phyloP scores from a whole-genome alignment of 64 coral and sea anemone genomes.

The Pocillopora verrucosa region DNA sequence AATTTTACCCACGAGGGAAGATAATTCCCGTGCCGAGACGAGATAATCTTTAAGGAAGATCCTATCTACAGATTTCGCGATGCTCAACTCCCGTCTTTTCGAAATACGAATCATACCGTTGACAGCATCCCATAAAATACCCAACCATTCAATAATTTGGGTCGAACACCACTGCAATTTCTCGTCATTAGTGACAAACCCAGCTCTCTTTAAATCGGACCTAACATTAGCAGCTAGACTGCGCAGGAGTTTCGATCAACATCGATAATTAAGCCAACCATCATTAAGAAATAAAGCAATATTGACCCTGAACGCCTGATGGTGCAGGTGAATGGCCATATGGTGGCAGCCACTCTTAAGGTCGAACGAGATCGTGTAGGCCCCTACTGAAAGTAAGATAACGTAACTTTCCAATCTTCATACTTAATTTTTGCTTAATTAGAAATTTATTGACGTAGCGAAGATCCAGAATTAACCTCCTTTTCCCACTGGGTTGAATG shows the following conservation, averaged over 20 bases:
- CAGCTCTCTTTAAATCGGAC: conserved; percentile 9
- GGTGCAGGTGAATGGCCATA: conserved; percentile 25
- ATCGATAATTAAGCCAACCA: conserved; percentile 25
- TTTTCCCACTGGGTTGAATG: too few relatives aligned
- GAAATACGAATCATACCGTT: conserved; percentile 12
- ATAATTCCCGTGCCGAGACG: neutral
- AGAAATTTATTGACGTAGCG: too few relatives aligned
- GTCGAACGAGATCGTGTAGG: too few relatives aligned
- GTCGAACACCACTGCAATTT: neutral
- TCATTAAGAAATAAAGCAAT: conserved; percentile 54
- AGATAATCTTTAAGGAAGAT: neutral
- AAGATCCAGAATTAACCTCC: too few relatives aligned
- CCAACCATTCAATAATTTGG: conserved; percentile 45
- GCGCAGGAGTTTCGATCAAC: neutral
- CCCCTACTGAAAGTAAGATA: too few relatives aligned
- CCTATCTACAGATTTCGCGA: too few relatives aligned
- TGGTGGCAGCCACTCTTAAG: conserved; percentile 65
- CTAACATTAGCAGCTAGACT: conserved; percentile 12
- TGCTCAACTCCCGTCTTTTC: conserved; percentile 8
- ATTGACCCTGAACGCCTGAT: conserved; percentile 47
- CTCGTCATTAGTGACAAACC: conserved; percentile 32
- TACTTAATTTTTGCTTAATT: too few relatives aligned
- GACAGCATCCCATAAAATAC: conserved; percentile 31
- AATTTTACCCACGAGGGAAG: conserved; percentile 42
- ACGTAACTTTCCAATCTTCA: too few relatives aligned